phyloP scores from a whole-genome alignment of 1,140 invertebrate species.

The Sinonovacula constricta region DNA sequence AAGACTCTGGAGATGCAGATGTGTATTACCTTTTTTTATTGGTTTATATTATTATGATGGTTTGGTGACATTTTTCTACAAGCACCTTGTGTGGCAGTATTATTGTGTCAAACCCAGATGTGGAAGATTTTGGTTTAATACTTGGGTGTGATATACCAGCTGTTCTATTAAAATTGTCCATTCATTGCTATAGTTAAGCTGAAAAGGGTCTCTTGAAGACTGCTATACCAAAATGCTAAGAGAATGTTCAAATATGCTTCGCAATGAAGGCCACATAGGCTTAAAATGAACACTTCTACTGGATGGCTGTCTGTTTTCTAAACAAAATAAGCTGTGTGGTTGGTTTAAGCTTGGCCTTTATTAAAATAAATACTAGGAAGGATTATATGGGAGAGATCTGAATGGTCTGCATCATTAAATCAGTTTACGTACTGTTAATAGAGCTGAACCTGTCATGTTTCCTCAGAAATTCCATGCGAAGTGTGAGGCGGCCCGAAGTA shows the following conservation, averaged over 20 bases:
- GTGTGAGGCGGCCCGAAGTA: conserved; percentile 88
- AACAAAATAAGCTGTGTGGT: background rate
- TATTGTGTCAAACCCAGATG: background rate
- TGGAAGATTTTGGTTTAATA: background rate
- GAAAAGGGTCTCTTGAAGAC: no score
- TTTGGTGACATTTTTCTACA: background rate
- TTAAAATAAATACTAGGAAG: background rate
- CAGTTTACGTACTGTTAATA: background rate
- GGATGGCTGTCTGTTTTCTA: no score
- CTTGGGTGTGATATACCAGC: no score
- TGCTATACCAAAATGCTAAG: no score
- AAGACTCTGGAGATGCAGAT: background rate
- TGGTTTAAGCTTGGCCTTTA: background rate
- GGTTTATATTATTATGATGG: background rate
- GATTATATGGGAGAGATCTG: no score
- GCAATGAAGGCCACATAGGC: no score
- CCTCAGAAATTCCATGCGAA: conserved; percentile 87
- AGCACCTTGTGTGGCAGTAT: background rate
- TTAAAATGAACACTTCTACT: no score
- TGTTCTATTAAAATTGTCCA: no score
- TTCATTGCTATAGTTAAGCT: no score
- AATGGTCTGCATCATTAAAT: background rate
- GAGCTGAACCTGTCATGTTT: background rate
- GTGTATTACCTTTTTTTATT: background rate
- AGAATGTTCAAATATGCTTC: no score